Percentiles rank a stretch among this genome's conserved stretches.
phyloP scores from a whole-genome alignment of 1,140 invertebrate species.

The Ridgeia piscesae region DNA sequence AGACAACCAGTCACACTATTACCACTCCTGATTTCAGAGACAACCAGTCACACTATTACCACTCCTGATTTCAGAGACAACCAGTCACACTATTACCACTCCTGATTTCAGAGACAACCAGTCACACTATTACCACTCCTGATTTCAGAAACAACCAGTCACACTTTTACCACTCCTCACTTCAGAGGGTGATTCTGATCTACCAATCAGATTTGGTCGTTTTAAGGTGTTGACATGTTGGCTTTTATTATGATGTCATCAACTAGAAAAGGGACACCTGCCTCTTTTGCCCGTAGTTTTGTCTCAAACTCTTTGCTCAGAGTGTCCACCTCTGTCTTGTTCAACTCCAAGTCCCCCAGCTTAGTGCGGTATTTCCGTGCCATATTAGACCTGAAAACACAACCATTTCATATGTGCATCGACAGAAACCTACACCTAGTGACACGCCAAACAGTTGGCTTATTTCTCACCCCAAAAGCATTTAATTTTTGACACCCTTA shows the following conservation, averaged over 20 bases:
- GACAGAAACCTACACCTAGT: not conserved
- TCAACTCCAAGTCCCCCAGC: slow-evolving; percentile 49
- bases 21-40: too few species aligned
- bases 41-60: too few species aligned
- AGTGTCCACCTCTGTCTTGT: slow-evolving; percentile 44
- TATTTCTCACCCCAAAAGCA: not conserved
- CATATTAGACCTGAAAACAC: slow-evolving; percentile 43
- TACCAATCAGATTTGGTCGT: too few species aligned
- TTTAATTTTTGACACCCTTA: not conserved
- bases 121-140: too few species aligned
- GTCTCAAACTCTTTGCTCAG: slow-evolving; percentile 50
- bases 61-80: too few species aligned
- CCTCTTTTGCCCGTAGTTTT: slow-evolving; percentile 54
- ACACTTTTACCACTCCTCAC: too few species aligned
- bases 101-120: too few species aligned
- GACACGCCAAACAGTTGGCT: not conserved
- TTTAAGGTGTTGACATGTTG: too few species aligned
- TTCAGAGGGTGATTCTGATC: too few species aligned
- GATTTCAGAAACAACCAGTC: too few species aligned
- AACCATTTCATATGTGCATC: not conserved
- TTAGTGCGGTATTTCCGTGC: slow-evolving; percentile 46
- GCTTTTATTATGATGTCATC: not conserved
- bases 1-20: too few species aligned
- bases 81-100: too few species aligned
- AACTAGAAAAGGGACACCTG: slow-evolving; percentile 23